Percentiles rank a stretch among this genome's conserved stretches.
Evolutionary conservation across 2,888 invertebrate species (phyloP).

Genomic region (Lycocerus yunnanus): DNA sequence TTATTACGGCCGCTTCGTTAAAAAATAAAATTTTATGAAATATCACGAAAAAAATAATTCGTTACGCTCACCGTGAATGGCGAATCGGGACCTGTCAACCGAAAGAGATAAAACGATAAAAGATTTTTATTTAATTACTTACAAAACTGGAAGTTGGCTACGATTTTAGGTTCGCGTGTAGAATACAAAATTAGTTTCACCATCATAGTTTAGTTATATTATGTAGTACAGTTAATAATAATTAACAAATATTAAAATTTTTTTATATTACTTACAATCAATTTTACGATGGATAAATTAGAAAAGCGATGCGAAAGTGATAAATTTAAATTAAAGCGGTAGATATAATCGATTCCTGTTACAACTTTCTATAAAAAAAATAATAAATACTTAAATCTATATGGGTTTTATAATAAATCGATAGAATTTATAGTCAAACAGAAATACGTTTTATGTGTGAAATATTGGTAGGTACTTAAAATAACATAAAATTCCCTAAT

Average conservation of each 20-base stretch:
- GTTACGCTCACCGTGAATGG: neutral
- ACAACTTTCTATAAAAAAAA: neutral
- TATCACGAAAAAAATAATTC: too few relatives aligned
- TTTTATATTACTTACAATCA: neutral
- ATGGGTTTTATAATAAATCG: neutral
- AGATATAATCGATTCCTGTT: neutral
- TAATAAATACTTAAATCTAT: neutral
- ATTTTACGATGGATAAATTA: neutral
- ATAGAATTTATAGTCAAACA: neutral
- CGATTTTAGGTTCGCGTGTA: neutral
- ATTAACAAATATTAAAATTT: neutral
- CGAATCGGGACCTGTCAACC: neutral
- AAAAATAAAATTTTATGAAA: too few relatives aligned
- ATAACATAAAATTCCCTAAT: neutral
- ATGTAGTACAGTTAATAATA: neutral
- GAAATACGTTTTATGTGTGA: neutral
- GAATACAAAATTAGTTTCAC: neutral
- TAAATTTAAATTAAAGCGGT: neutral
- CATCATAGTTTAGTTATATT: neutral
- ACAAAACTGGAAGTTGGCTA: neutral
- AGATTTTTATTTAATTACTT: neutral
- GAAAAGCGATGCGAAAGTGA: neutral
- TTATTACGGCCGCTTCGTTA: neutral
- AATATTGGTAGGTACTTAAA: neutral
- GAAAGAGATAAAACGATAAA: neutral